Evolutionary conservation across 64 coral and sea anemone genomes (phyloP).

Genomic region (Montipora cactus): DNA sequence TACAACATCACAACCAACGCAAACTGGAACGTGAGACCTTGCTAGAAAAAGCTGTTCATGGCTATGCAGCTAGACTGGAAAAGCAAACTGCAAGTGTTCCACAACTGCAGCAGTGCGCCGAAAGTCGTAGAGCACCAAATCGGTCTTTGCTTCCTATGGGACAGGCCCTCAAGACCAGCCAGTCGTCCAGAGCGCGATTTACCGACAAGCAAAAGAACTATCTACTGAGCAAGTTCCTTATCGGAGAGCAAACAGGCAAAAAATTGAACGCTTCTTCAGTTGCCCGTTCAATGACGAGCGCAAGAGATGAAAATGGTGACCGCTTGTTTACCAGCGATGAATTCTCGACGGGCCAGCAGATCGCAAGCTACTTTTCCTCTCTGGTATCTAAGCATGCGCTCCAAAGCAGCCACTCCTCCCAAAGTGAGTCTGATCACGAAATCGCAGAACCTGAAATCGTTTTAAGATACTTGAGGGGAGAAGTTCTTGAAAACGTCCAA

Average conservation of each 20-base stretch:
- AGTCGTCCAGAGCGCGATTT: slow-evolving; percentile 10
- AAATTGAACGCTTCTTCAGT: slow-evolving; percentile 39
- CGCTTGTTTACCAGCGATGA: slow-evolving; percentile 21
- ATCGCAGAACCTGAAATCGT: background rate
- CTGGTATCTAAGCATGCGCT: background rate
- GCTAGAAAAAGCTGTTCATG: slow-evolving; percentile 17
- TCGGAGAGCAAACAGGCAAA: slow-evolving; percentile 7
- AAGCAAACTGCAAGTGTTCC: background rate
- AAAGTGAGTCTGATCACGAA: background rate
- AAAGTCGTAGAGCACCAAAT: background rate
- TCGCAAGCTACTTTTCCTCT: background rate
- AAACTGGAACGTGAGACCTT: slow-evolving; percentile 48
- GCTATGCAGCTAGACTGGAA: background rate
- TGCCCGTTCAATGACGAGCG: slow-evolving; percentile 26
- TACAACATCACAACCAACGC: slow-evolving; percentile 40
- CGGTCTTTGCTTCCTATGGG: background rate
- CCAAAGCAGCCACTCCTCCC: background rate
- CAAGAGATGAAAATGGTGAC: slow-evolving; percentile 26
- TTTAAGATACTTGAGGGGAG: background rate
- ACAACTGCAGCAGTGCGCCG: background rate
- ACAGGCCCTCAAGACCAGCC: background rate
- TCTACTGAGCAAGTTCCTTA: slow-evolving; percentile 27
- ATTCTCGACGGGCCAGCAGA: background rate
- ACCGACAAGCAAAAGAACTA: slow-evolving; percentile 42
- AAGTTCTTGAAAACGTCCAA: background rate